Base-by-base conservation (phyloP, 2,797 vertebrate genomes). In the Cynodonichthys magdalenae region DNA sequence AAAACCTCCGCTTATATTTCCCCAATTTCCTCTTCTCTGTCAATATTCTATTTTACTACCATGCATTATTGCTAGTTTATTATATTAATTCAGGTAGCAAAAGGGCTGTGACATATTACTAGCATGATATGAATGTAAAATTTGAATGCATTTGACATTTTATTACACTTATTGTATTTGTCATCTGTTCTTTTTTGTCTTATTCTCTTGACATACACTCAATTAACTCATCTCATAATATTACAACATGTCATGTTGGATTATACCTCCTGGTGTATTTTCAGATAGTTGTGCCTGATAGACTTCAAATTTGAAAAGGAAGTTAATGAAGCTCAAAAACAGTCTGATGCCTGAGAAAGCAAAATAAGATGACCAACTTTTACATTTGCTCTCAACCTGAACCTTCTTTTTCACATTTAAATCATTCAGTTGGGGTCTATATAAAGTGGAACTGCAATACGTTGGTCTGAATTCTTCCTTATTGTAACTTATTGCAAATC, bases 51-150 rank as follows among this genome's bases (percentile, higher is more conserved):
- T 66, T 49, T 49, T 47, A 64, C 60, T 63, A 58, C 50, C 28
- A 75, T 45, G 29, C 49, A 62, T 71, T 69, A 80, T 66, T 77
- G 65, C 63, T 58, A 44, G 47, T 65, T 64, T 69, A 27, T 53
- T n/a, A 15, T 59, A 60, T 63, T 67, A 55, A 58, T 47, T 59
- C 56, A 58, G 18, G 68, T 71, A 29, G 36, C 29, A 60, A 65
- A 63, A 68, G 63, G 39, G 15, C 27, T 24, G 66, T 80, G 75
- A 77, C 58, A 67, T 74, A 83, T 87, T 82, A 83, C 82, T 82
- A 83, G 61, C 55, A 4, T 66, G 49, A 57, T 75, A 72, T 75
- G 66, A 71, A 83, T 73, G 54, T 78, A 53, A 77, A 42, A 72
- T 60, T 69, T 19, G 74, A 69, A 77, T 67, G 67, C 78, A 75